A percentile compares a stretch with the other conserved stretches of the same genome.
These are phyloP conservation scores for Smutsia gigantea DNA, from an alignment of 2,797 vertebrate species.

Conservation along the genomic window DNA sequence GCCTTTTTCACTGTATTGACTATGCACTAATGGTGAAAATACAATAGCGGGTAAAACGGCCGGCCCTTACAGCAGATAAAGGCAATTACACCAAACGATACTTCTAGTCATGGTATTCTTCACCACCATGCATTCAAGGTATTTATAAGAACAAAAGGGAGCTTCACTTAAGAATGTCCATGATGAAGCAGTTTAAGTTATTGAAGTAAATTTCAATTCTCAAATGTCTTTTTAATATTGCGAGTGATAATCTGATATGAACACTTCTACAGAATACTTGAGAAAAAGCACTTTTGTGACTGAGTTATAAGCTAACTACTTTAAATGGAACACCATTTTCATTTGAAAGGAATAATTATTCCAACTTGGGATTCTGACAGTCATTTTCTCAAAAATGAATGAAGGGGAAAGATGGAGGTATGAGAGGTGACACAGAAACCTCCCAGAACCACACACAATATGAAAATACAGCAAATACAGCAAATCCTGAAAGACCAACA, in stretches of 20 bases:
- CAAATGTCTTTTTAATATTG: not conserved
- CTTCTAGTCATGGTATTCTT: not conserved
- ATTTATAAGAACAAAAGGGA: not conserved
- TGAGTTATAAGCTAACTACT: not conserved
- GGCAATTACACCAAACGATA: not conserved
- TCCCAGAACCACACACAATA: too few species aligned
- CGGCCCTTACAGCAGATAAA: not conserved
- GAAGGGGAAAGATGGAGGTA: not conserved
- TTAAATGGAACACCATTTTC: not conserved
- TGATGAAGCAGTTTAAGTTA: not conserved
- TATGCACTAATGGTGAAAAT: not conserved
- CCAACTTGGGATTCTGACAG: not conserved
- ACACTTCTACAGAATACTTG: not conserved
- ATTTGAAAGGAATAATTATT: not conserved
- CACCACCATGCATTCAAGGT: not conserved
- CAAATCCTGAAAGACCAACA: too few species aligned
- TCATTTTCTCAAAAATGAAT: constrained; percentile 26
- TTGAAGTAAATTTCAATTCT: not conserved
- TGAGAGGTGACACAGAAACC: too few species aligned
- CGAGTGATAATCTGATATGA: not conserved
- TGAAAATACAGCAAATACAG: too few species aligned
- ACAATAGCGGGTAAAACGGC: not conserved
- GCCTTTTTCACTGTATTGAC: not conserved
- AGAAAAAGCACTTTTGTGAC: not conserved
- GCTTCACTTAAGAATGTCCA: not conserved